Conservation (phyloP, 2,797 vertebrate species). For the Spinibarbus caldwelli region DNA sequence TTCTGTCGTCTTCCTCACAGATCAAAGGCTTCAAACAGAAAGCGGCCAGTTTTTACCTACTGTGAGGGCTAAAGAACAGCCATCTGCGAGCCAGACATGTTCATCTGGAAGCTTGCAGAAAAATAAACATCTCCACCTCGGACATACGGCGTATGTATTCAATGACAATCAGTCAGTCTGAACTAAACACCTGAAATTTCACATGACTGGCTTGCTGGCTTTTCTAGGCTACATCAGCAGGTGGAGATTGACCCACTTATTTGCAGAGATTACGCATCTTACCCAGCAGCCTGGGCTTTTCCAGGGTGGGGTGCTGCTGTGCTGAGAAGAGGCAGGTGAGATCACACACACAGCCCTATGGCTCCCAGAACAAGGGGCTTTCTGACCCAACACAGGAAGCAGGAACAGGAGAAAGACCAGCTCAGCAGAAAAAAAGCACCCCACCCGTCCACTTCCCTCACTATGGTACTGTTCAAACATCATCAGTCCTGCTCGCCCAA, state of each 20-base stretch:
- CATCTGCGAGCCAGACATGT: background rate
- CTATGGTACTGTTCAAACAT: constrained; percentile 4
- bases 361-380: constrained; percentile 8
- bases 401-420: constrained; percentile 40
- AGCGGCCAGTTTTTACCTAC: background rate
- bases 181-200: background rate
- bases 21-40: constrained; percentile 32
- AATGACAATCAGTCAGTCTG: constrained; percentile 7
- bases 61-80: background rate
- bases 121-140: constrained; percentile 1
- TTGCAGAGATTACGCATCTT: constrained; percentile 47
- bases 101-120: background rate
- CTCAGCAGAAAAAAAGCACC: constrained; percentile 45
- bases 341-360: constrained; percentile 29
- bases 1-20: background rate
- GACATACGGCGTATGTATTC: background rate
- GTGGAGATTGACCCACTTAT: constrained; percentile 53
- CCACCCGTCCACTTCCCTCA: constrained; percentile 15
- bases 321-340: background rate
- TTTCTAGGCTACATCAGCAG: constrained; percentile 39
- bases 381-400: constrained; percentile 49
- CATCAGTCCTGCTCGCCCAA: constrained; percentile 2
- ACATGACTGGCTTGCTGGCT: background rate
- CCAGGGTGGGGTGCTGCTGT: constrained; percentile 28
- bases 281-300: constrained; percentile 41